These are phyloP conservation scores for Phalacrocorax carbo DNA, from an alignment of 2,113 vertebrate species.

Conservation along the genomic window DNA sequence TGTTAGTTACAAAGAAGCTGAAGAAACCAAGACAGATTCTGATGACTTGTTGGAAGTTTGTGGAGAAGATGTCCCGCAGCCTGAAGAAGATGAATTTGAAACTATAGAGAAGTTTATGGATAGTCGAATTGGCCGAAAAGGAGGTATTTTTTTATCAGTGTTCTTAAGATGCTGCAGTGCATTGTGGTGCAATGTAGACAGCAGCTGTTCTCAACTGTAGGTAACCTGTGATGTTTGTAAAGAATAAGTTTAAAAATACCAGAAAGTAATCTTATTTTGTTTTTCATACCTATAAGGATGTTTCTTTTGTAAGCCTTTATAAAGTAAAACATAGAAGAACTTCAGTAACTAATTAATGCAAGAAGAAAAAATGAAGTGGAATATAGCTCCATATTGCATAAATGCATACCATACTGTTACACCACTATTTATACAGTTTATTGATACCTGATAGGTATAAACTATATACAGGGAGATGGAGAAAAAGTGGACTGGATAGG, in stretches of 20 bases:
- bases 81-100: slow-evolving; percentile 96
- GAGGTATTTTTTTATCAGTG: slow-evolving; percentile 76
- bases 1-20: slow-evolving; percentile 94
- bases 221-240: background rate
- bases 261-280: background rate
- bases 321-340: background rate
- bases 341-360: background rate
- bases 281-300: background rate
- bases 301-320: background rate
- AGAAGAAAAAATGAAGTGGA: slow-evolving; percentile 3
- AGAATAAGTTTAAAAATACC: slow-evolving; percentile 1
- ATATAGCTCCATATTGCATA: background rate
- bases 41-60: slow-evolving; percentile 92
- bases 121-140: slow-evolving; percentile 86
- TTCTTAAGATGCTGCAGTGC: background rate
- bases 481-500: background rate
- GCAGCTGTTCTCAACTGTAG: background rate
- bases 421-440: background rate
- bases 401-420: background rate
- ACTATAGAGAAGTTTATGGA: slow-evolving; percentile 96
- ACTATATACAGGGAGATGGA: background rate
- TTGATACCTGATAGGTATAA: background rate
- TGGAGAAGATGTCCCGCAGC: slow-evolving; percentile 91
- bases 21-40: slow-evolving; percentile 94
- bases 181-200: background rate